Conservation (phyloP, 2,888 invertebrate genomes). For the Cistogaster globosa region DNA sequence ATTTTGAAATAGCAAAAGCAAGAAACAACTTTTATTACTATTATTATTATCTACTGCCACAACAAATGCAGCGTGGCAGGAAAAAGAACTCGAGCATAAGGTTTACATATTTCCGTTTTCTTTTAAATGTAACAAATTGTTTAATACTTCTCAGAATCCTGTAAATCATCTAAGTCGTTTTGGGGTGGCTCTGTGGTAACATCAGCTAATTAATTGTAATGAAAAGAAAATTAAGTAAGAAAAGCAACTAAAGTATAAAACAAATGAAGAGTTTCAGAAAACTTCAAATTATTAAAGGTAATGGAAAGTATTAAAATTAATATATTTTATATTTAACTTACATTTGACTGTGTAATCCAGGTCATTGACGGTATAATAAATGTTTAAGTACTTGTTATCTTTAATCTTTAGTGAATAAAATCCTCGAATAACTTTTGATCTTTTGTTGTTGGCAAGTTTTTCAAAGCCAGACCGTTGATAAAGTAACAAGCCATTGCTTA, state of each 20-base stretch:
- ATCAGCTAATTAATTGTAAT: constrained; percentile 74
- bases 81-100: background rate
- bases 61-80: background rate
- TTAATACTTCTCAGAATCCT: constrained; percentile 4
- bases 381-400: constrained; percentile 74
- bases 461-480: constrained; percentile 74
- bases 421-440: constrained; percentile 57
- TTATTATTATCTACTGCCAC: constrained; percentile 13
- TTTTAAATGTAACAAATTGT: background rate
- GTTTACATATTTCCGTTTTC: constrained; percentile 8
- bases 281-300: background rate
- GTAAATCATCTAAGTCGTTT: constrained; percentile 71
- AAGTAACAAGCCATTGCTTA: constrained; percentile 76
- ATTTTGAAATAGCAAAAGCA: constrained; percentile 1
- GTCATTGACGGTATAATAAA: constrained; percentile 76
- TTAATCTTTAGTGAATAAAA: constrained; percentile 73
- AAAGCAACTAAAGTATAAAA: constrained; percentile 20
- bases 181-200: constrained; percentile 73
- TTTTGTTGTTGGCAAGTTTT: constrained; percentile 49
- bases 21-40: constrained; percentile 3
- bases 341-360: constrained; percentile 77
- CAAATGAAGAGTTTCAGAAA: constrained; percentile 13
- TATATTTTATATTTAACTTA: constrained; percentile 29
- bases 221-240: constrained; percentile 8
- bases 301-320: background rate